These are phyloP conservation scores for Protophormia terraenovae DNA, from an alignment of 2,888 invertebrate species.

Conservation along the genomic window DNA sequence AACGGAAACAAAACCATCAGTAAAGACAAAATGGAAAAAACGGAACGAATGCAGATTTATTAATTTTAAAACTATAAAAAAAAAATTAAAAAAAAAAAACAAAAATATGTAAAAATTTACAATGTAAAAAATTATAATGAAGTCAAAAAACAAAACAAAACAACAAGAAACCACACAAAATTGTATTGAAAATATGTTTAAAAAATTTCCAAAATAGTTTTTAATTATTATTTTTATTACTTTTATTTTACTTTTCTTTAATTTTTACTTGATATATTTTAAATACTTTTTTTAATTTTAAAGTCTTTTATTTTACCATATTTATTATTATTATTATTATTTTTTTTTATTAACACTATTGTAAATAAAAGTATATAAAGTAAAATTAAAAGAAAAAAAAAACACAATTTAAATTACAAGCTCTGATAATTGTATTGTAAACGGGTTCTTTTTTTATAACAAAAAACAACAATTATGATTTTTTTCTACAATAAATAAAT, in stretches of 20 bases:
- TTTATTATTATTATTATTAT: too few species aligned
- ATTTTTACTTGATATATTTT: neutral
- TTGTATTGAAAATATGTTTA: constrained; percentile 50
- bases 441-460: constrained; percentile 57
- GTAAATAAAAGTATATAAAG: constrained; percentile 48
- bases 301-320: too few species aligned
- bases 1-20: constrained; percentile 14
- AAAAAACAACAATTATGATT: constrained; percentile 41
- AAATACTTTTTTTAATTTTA: neutral
- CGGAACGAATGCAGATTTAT: constrained; percentile 32
- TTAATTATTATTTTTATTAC: neutral
- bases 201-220: constrained; percentile 18
- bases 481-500: constrained; percentile 54
- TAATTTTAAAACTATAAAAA: constrained; percentile 56
- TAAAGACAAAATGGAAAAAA: constrained; percentile 17
- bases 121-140: constrained; percentile 47
- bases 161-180: constrained; percentile 48
- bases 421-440: constrained; percentile 67
- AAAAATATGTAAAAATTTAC: constrained; percentile 5
- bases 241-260: neutral
- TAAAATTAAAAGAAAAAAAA: constrained; percentile 31
- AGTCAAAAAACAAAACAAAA: constrained; percentile 13
- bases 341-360: constrained; percentile 27
- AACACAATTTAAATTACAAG: constrained; percentile 57
- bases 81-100: neutral